Base-by-base conservation (phyloP, 2,797 vertebrate species). In the Synaphobranchus kaupii region DNA sequence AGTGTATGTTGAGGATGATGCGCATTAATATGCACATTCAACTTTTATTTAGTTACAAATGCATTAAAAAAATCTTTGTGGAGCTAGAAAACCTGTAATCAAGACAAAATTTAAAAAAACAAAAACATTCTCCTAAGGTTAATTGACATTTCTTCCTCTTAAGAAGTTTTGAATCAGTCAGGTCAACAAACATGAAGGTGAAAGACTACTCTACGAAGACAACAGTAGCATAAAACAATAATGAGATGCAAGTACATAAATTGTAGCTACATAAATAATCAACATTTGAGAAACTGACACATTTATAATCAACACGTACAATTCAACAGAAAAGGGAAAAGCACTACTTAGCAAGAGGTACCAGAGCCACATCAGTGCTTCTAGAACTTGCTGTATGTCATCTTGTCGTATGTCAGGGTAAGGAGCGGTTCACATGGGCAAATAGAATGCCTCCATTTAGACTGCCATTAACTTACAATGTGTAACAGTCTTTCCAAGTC, bases 1-100 rank as follows among this genome's bases (percentile, higher is more conserved):
- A 39, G 4, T 39, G 13, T 76, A 76, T 34, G 28, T 34, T 34
- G 34, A 15, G 34, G 13, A 15, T 17, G 34, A 34, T 15, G 31
- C 39, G n/a, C 63, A 68, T 28, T n/a, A 28, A 68, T 1, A 68
- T 60, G 10, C 22, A 25, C 63, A 68, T 68, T 68, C 63, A 68
- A 68, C 63, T 68, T 68, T 68, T 28, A 68, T 68, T 28, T n/a
- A n/a, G 63, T 68, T 68, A 25, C n/a, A 66, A 66, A 66, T 66
- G n/a, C 25, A 66, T 66, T 66, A 7, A 9, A n/a, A n/a, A 25
- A 66, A 25, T 66, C 22, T 7, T 22, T 22, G 63, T 68, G 63
- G 1, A 8, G 7, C 25, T 68, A 68, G 63, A 68, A 68, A 68
- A 68, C 25, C 63, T 28, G 25, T n/a, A 28, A 66, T 66, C 63